phyloP scores from a whole-genome alignment of 2,113 vertebrate species.

The Nycticebus coucang region DNA sequence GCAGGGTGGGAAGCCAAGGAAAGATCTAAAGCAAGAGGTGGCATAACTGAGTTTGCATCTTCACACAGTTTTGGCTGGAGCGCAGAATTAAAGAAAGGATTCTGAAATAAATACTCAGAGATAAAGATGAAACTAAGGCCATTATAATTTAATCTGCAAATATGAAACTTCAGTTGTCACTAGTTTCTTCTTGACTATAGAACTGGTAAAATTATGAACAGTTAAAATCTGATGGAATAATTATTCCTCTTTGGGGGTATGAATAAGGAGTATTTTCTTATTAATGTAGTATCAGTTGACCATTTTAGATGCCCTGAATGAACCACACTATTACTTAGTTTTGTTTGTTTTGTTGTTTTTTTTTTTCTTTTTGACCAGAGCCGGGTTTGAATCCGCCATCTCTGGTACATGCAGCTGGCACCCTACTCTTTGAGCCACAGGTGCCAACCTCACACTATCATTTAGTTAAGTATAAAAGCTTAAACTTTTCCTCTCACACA shows the following conservation, averaged over 20 bases:
- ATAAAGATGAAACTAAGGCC: not conserved
- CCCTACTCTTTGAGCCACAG: too few species aligned
- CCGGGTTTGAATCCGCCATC: too few species aligned
- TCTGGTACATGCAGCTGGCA: too few species aligned
- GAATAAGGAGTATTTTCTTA: not conserved
- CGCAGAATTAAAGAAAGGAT: constrained; percentile 7
- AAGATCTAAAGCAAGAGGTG: not conserved
- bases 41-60: not conserved
- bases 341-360: too few species aligned
- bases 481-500: not conserved
- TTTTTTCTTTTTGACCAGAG: too few species aligned
- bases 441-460: not conserved
- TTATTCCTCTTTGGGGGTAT: not conserved
- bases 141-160: constrained; percentile 27
- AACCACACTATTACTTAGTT: not conserved
- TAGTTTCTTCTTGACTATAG: not conserved
- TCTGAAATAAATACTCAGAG: not conserved
- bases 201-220: not conserved
- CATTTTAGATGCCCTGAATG: not conserved
- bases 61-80: not conserved
- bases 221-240: not conserved
- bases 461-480: not conserved
- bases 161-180: not conserved
- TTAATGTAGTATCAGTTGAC: not conserved
- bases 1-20: not conserved